Evolutionary conservation across 1,140 invertebrate species (phyloP), one percentile per base, ranked within the genome.

Genomic region (Tyrophagus putrescentiae): DNA sequence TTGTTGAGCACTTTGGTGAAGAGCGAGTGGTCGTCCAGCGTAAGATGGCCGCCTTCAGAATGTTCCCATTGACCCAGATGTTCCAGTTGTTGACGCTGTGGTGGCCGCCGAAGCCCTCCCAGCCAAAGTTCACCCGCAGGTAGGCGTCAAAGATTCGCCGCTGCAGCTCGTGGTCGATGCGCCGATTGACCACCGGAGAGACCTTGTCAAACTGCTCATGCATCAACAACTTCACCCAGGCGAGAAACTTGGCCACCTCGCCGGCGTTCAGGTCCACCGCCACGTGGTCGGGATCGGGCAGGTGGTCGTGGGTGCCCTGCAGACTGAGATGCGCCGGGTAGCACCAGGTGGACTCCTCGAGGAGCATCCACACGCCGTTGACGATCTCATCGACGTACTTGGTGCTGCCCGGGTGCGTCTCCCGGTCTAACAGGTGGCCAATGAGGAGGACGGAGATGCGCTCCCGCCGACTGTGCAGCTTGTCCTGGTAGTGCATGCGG

Each of bases 101-200:
- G 36, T 31, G 9, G 52, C 52, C 27, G 23, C 60, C 9, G 33
- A 59, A 61, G 6, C 57, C 57, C 48, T 36, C 31, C 57, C 57
- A 59, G 48, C 36, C 13, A 48, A 13, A 18, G 7, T 60, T 6
- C 41, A 57, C 21, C 16, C 36, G 18, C 9, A 54, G 23, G 60
- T 36, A 59, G 18, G 41, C n/a, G 6, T 23, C 5, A 11, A 59
- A 7, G 18, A 59, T 61, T 59, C 57, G 44, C 13, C 59, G n/a
- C n/a, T 59, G n/a, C 31, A 59, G 21, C 52, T 59, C 57, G 60
- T 54, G 60, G 33, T 59, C 57, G 7, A 59, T 59, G 9, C 57
- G 44, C 23, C n/a, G 21, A 41, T 9, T 42, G 5, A 54, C 28
- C 27, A 59, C 25, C 29, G n/a, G 41, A 29, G 59, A 59, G n/a